Evolutionary conservation across 1,140 invertebrate genomes (phyloP), one percentile per base, ranked within the genome.

Genomic region (Penaeus japonicus): DNA sequence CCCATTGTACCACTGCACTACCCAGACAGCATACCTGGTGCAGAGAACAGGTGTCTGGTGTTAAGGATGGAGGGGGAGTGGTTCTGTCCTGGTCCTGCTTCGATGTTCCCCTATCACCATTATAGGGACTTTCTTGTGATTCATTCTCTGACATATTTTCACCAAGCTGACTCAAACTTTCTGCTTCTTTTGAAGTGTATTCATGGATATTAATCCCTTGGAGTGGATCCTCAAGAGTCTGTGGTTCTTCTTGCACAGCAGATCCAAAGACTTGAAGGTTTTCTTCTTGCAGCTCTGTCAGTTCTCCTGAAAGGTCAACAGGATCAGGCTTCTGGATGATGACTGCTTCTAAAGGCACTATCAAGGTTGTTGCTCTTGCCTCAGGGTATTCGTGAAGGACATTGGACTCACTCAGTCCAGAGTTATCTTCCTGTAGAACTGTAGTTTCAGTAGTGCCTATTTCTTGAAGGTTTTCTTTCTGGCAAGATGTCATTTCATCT

Each of bases 21-120:
- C 82, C 82, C 82, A 84, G 62, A 53, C 20, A 35, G 82, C 82
- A 62, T 84, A 84, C 82, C 82, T 84, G 82, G 65, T 47, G 35
- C 22, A 70, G 32, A 70, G 59, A 7, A 39, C 59, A 70, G 32
- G 30, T 22, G 73, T 47, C 73, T 30, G 15, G n/a, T 24, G 77
- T 53, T 47, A 47, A 47, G 35, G 32, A 5, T 3, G 24, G 77
- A 20, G 35, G n/a, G 7, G n/a, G 22, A 47, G 32, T 53, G 54
- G 20, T 20, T 47, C 5, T 47, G 47, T 47, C 47, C 47, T 47
- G 47, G 10, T 47, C 47, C 47, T 47, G 47, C 47, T 47, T 47
- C 4, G 15, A 7, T 47, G 47, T 47, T 47, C 47, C 47, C 15
- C 47, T 47, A 12, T 47, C 47, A 47, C 47, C 47, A 47, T 47